Evolutionary conservation across 2,888 invertebrate species (phyloP).

Genomic region (Galerucella nymphaeae): DNA sequence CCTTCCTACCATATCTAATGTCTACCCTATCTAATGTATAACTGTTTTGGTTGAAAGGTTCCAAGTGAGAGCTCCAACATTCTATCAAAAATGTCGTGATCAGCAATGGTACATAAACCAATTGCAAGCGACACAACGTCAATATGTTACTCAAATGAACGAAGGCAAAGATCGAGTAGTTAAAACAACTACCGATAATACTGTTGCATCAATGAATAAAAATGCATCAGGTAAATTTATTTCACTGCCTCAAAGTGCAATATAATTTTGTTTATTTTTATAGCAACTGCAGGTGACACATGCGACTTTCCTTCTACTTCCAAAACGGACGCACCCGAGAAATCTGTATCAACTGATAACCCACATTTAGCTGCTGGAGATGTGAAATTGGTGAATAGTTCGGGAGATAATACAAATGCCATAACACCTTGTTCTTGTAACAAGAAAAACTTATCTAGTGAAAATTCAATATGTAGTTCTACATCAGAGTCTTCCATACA

Average conservation of each 20-base stretch:
- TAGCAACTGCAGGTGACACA: slow-evolving; percentile 61
- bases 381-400: neutral
- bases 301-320: slow-evolving; percentile 51
- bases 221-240: slow-evolving; percentile 1
- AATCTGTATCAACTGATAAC: slow-evolving; percentile 37
- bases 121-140: slow-evolving; percentile 82
- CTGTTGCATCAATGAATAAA: neutral
- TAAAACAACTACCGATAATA: slow-evolving; percentile 16
- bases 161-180: slow-evolving; percentile 78
- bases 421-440: slow-evolving; percentile 43
- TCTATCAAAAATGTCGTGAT: slow-evolving; percentile 92
- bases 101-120: slow-evolving; percentile 94
- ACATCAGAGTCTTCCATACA: slow-evolving; percentile 48
- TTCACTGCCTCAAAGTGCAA: neutral
- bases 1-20: neutral
- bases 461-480: slow-evolving; percentile 44
- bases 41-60: slow-evolving; percentile 68
- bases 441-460: slow-evolving; percentile 40
- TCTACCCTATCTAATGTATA: neutral
- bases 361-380: slow-evolving; percentile 2
- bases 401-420: neutral
- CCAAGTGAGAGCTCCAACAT: slow-evolving; percentile 93
- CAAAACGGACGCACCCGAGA: slow-evolving; percentile 51
- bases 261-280: slow-evolving; percentile 52
- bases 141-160: slow-evolving; percentile 83